Conservation (phyloP, 2,888 invertebrate genomes). For the Prosopocoilus inquinatus region DNA sequence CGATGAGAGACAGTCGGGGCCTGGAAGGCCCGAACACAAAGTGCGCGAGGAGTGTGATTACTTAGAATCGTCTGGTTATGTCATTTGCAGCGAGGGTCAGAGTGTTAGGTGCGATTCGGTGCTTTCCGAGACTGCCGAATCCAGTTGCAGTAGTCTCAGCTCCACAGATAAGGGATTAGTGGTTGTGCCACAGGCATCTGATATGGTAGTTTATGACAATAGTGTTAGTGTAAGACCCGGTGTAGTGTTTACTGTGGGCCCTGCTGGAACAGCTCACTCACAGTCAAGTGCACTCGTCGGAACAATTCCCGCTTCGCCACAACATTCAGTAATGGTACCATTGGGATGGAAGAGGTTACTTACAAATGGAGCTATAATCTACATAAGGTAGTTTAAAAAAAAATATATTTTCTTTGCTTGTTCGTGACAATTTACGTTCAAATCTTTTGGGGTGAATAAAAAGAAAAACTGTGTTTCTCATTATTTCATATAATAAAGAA, state of each 20-base stretch:
- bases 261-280: conserved; percentile 33
- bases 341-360: conserved; percentile 76
- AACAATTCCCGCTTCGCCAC: conserved; percentile 20
- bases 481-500: too few relatives aligned
- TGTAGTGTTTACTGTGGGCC: conserved; percentile 44
- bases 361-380: conserved; percentile 69
- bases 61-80: conserved; percentile 34
- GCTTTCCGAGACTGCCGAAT: conserved; percentile 60
- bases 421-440: too few relatives aligned
- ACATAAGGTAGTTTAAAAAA: conserved; percentile 63
- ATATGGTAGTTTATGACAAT: conserved; percentile 51
- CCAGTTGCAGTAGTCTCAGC: conserved; percentile 57
- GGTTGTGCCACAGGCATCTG: conserved; percentile 37
- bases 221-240: conserved; percentile 45
- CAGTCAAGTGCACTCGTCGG: conserved; percentile 27
- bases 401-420: too few relatives aligned
- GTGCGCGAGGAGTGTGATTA: conserved; percentile 43
- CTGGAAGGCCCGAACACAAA: conserved; percentile 36
- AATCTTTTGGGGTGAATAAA: too few relatives aligned
- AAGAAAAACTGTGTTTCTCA: too few relatives aligned
- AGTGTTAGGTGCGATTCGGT: conserved; percentile 57
- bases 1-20: conserved; percentile 35
- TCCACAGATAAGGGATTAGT: conserved; percentile 48
- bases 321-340: conserved; percentile 57
- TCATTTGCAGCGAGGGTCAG: conserved; percentile 45